These are phyloP conservation scores for Orbicella faveolata DNA, from an alignment of 64 coral and sea anemone species.

Conservation along the genomic window DNA sequence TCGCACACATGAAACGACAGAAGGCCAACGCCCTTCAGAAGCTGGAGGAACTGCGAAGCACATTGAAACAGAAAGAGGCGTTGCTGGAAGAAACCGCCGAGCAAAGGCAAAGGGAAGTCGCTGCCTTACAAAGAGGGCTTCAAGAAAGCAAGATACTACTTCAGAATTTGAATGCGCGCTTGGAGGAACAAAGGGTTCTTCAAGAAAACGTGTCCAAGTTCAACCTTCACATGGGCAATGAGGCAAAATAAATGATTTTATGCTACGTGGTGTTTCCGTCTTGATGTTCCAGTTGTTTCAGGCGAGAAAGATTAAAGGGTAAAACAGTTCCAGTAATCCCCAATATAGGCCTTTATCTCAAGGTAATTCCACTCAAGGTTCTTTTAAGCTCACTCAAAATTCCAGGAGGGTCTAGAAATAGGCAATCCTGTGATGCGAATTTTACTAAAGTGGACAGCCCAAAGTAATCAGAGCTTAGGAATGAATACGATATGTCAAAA, in stretches of 20 bases:
- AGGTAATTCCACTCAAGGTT: no score
- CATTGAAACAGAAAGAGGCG: constrained; percentile 6
- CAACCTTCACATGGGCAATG: neutral
- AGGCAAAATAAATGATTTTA: neutral
- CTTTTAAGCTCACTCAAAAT: no score
- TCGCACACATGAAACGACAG: constrained; percentile 1
- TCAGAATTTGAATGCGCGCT: neutral
- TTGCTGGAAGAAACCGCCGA: neutral
- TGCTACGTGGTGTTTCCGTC: no score
- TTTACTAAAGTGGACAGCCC: no score
- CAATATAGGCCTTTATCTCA: no score
- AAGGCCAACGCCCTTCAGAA: neutral
- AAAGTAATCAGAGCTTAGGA: no score
- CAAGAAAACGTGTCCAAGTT: neutral
- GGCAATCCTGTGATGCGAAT: no score
- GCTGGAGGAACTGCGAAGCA: neutral
- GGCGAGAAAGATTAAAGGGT: no score
- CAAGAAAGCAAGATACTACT: neutral
- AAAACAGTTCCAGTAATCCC: no score
- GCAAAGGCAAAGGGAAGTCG: neutral
- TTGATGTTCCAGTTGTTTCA: no score
- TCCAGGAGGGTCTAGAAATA: no score
- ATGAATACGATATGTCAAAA: no score
- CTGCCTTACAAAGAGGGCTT: neutral
- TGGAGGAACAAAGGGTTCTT: neutral